Percentiles rank a stretch among this genome's conserved stretches.
These are phyloP conservation scores for Alethe castanea DNA, from an alignment of 2,113 vertebrate genomes.

Conservation along the genomic window DNA sequence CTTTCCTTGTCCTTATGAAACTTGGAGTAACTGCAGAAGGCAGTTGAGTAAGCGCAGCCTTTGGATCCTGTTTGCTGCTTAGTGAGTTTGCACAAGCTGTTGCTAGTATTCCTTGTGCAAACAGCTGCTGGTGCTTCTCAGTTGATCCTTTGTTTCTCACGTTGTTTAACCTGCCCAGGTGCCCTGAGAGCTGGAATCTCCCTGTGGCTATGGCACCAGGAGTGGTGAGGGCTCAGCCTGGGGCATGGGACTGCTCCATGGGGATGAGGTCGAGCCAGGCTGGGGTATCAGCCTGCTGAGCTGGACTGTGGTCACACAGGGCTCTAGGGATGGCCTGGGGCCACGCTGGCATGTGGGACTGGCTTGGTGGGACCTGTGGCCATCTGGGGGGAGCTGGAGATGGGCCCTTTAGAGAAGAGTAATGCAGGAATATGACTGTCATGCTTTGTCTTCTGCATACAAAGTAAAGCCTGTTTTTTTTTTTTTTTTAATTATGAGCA, in stretches of 20 bases:
- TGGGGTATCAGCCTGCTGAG: accelerated
- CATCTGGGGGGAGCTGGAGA: neutral
- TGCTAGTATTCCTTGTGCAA: neutral
- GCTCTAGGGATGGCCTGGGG: neutral
- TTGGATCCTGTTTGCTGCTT: neutral
- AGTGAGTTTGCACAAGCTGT: neutral
- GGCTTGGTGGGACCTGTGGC: accelerated
- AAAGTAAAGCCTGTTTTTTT: neutral
- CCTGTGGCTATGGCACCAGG: neutral
- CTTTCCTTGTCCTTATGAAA: neutral
- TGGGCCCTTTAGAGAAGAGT: neutral
- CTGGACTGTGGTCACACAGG: neutral
- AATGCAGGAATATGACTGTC: neutral
- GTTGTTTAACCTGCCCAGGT: neutral
- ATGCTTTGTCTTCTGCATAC: neutral
- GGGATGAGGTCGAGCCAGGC: neutral
- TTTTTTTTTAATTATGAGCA: neutral
- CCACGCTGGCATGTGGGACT: accelerated
- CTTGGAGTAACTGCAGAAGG: neutral
- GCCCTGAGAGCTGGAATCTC: neutral
- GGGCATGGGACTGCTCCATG: neutral
- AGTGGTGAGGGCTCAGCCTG: neutral
- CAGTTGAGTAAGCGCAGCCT: neutral
- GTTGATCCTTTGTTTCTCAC: neutral
- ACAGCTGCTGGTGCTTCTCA: neutral